Evolutionary conservation across 2,888 invertebrate species (phyloP), one percentile per base, ranked within the genome.

Genomic region (Conistra vaccinii): DNA sequence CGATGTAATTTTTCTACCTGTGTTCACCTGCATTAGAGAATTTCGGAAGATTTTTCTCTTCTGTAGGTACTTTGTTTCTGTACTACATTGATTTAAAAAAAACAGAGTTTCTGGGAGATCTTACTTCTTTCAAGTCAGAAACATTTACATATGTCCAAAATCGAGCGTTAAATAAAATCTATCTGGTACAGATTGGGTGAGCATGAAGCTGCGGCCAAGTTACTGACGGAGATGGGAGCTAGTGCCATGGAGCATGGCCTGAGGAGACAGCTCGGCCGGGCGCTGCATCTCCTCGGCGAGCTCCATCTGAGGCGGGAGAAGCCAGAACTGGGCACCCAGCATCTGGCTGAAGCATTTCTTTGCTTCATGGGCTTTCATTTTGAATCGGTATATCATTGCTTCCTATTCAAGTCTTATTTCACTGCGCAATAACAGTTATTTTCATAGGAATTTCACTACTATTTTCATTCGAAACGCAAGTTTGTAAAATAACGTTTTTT

Each of bases 181-280:
- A 29, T 57, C 26, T 42, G 17, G 3, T 14, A 65, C 57, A 96
- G 96, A 80, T 83, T 95, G 76, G 94, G 95, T 3, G 92, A 95
- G 12, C 90, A 95, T 70, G 95, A 95, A 74, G 81, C 85, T 45
- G 95, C 96, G 1, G 93, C 94, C 2, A 92, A 91, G 60, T 80
- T 95, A 23, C 88, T 96, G 2, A 95, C 95, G 0, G 94, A 95
- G 85, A 96, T 96, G 96, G 96, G 96, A 1, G 91, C 93, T 0
- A 69, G 94, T 78, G 95, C 95, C 0, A 94, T 96, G 95, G 91
- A 95, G 7, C 83, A 95, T 45, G 89, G 91, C 2, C 83, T 94
- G 7, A 88, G 93, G 10, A 90, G 92, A 69, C 95, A 95, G 57
- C 88, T 96, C 23, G 96, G 96, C 0, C 90, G 93, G 14, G 96